A percentile compares a stretch with the other conserved stretches of the same genome.
phyloP scores from a whole-genome alignment of 2,113 vertebrate genomes.

The Cyprinodon variegatus region DNA sequence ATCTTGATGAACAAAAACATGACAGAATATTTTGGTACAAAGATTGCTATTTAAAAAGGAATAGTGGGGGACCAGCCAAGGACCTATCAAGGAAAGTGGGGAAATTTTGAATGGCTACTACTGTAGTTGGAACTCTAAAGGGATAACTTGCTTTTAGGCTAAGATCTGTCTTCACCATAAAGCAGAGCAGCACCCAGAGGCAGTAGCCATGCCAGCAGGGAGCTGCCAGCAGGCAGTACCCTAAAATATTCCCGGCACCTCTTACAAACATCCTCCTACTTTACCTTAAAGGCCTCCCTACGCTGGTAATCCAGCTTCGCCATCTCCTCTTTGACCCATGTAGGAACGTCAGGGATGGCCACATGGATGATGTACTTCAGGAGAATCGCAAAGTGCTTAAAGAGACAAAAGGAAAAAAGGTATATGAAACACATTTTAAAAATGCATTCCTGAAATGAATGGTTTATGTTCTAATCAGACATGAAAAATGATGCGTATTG shows the following conservation, averaged over 20 bases:
- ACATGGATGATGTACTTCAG: conserved; percentile 95
- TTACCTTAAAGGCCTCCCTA: conserved; percentile 95
- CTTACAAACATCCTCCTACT: background rate
- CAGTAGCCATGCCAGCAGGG: too few relatives aligned
- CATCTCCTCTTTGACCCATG: conserved; percentile 95
- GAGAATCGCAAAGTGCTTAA: conserved; percentile 91
- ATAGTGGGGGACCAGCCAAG: too few relatives aligned
- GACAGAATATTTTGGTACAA: too few relatives aligned
- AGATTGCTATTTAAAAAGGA: too few relatives aligned
- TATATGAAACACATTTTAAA: background rate
- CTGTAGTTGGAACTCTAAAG: too few relatives aligned
- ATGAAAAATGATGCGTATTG: background rate
- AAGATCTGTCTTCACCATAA: too few relatives aligned
- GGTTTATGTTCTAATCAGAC: background rate
- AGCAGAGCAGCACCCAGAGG: too few relatives aligned
- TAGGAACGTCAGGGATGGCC: conserved; percentile 91
- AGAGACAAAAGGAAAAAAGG: conserved; percentile 8
- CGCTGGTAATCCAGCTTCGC: conserved; percentile 95
- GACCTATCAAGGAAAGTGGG: too few relatives aligned
- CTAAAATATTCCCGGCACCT: background rate
- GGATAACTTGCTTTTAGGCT: too few relatives aligned
- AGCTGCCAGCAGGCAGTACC: too few relatives aligned
- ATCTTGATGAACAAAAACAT: too few relatives aligned
- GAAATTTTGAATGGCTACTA: too few relatives aligned
- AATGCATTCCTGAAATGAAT: background rate